Base-by-base conservation (phyloP, 2,888 invertebrate genomes). In the Euplexia lucipara region DNA sequence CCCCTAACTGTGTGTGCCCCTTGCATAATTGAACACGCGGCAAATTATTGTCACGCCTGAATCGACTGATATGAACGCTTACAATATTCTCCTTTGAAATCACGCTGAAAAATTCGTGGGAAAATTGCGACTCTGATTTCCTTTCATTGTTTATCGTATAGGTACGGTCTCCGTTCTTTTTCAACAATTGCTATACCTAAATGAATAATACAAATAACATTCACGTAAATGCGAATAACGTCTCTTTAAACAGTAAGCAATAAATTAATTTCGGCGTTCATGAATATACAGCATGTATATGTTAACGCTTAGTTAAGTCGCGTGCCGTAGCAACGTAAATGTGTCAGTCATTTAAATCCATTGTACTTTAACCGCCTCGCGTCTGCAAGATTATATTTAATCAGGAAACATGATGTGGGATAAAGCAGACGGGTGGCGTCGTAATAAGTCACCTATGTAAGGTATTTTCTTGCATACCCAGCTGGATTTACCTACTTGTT, bases 11-110 rank as follows among this genome's bases (percentile, higher is more conserved):
- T 90, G 89, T 92, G 89, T 91, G 89, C 90, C 90, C 89, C 90
- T 89, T 92, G 93, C 93, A 94, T 94, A 93, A 94, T 93, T 94
- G 92, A 93, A 92, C 92, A 91, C 89, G 90, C 88, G 91, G 92
- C 88, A 91, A 93, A 93, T 93, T 92, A 93, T 93, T 91, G 92
- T 94, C 92, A 91, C 90, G 87, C 87, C 82, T 88, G 88, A 87
- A 85, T 83, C 85, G 84, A 78, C 83, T 74, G 79, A 79, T 82
- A 85, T 78, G 80, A 85, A 85, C 84, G 83, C 83, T 83, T 86
- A 87, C 86, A 87, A 85, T 69, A 68, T 85, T 86, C 79, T 86
- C 75, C 82, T 82, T 86, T 86, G 83, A 74, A 78, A 77, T 78
- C 51, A 58, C 39, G 9, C 20, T 63, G 37, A 69, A 64, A 70